Percentiles rank a stretch among this genome's conserved stretches.
These are phyloP conservation scores for Mantis religiosa DNA, from an alignment of 2,888 invertebrate species.

Conservation along the genomic window DNA sequence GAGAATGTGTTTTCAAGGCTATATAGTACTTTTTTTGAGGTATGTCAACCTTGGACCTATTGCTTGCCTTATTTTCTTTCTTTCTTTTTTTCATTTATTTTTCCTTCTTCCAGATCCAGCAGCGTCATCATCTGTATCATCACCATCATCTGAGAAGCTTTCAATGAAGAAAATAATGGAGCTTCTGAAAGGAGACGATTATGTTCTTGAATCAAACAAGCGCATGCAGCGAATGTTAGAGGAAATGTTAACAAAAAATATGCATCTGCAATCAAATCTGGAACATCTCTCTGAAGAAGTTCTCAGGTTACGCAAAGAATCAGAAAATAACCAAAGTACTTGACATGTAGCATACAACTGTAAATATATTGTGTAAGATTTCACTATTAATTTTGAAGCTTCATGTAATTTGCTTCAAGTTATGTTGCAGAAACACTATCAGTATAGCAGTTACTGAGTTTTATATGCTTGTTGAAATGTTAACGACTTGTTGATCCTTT, in stretches of 20 bases:
- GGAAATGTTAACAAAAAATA: slow-evolving; percentile 2
- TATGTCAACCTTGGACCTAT: too few species aligned
- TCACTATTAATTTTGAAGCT: not conserved
- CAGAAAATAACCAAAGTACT: not conserved
- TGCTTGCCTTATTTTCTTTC: too few species aligned
- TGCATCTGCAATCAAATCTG: not conserved
- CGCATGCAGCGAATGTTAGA: slow-evolving; percentile 2
- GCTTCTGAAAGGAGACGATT: not conserved
- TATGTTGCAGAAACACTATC: not conserved
- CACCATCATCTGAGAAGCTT: not conserved
- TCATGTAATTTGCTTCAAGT: not conserved
- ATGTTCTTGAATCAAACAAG: slow-evolving; percentile 3
- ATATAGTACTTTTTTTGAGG: too few species aligned
- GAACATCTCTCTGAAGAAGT: slow-evolving; percentile 2
- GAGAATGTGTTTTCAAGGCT: too few species aligned
- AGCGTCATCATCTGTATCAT: not conserved
- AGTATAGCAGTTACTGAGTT: not conserved
- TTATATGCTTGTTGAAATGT: not conserved
- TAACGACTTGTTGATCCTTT: not conserved
- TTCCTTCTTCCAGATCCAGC: not conserved
- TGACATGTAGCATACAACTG: not conserved
- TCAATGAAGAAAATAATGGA: slow-evolving; percentile 9
- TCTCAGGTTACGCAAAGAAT: not conserved
- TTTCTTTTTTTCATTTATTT: not conserved
- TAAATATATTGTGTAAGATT: not conserved